phyloP scores from a whole-genome alignment of 1,140 invertebrate genomes.

The Listronotus oregonensis region DNA sequence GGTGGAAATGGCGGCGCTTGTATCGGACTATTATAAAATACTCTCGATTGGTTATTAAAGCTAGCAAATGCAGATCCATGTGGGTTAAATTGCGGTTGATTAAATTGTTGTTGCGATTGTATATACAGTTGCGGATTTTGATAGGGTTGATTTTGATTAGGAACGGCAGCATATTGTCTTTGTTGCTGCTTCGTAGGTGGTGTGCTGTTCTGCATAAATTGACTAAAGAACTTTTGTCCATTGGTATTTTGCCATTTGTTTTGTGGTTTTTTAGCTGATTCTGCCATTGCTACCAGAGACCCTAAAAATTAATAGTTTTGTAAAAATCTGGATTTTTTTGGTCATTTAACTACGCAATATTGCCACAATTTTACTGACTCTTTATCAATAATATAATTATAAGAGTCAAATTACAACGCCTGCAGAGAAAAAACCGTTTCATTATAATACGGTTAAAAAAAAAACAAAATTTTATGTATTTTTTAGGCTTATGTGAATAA shows the following conservation, averaged over 20 bases:
- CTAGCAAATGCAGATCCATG: conserved; percentile 1
- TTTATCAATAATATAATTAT: too few relatives aligned
- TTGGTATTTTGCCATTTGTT: conserved; percentile 16
- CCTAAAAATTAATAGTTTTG: too few relatives aligned
- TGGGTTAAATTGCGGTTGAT: background rate
- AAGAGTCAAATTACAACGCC: too few relatives aligned
- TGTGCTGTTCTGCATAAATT: conserved; percentile 10
- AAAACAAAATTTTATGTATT: too few relatives aligned
- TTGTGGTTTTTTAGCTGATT: background rate
- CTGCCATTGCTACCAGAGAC: too few relatives aligned
- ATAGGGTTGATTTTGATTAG: background rate
- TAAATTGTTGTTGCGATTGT: background rate
- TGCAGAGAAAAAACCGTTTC: too few relatives aligned
- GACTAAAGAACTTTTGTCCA: conserved; percentile 16
- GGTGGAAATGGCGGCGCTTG: background rate
- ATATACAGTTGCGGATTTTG: background rate
- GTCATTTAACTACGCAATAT: too few relatives aligned
- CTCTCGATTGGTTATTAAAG: conserved; percentile 3
- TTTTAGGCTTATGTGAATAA: too few relatives aligned
- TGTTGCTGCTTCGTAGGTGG: conserved; percentile 7
- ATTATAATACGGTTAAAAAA: too few relatives aligned
- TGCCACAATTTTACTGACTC: too few relatives aligned
- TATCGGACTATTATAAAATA: conserved; percentile 5
- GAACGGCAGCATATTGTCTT: background rate
- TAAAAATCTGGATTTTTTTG: too few relatives aligned